Evolutionary conservation across 2,888 invertebrate genomes (phyloP).

Genomic region (Stenotaenia linearis): DNA sequence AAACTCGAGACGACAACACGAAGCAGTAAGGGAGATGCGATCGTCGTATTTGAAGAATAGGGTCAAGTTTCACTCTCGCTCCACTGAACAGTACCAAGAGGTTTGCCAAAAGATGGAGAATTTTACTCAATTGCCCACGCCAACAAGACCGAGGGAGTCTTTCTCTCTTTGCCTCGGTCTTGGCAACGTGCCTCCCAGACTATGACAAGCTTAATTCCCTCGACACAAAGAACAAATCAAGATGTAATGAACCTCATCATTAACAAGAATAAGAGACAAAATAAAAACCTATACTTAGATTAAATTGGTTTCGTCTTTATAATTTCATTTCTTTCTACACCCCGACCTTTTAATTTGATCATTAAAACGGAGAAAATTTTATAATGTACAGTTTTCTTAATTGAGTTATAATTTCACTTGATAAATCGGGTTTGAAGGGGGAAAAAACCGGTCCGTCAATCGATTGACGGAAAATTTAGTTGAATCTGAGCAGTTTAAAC

Average conservation of each 20-base stretch:
- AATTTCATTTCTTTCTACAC: not conserved
- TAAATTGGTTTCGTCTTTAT: not conserved
- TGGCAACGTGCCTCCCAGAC: not conserved
- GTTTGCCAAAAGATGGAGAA: conserved; percentile 4
- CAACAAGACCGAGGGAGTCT: not conserved
- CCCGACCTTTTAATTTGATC: not conserved
- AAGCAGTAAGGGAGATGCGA: not conserved
- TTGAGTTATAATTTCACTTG: no score
- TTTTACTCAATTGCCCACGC: conserved; percentile 9
- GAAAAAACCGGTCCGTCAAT: no score
- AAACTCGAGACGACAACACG: conserved; percentile 5
- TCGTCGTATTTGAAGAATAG: not conserved
- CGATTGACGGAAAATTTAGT: no score
- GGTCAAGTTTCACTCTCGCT: conserved; percentile 9
- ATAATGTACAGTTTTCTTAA: not conserved
- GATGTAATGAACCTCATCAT: conserved; percentile 9
- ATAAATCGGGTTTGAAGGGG: no score
- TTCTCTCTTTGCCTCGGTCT: not conserved
- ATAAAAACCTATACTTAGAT: not conserved
- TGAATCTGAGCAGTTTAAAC: no score
- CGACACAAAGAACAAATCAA: not conserved
- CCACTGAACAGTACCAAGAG: not conserved
- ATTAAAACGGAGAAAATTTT: not conserved
- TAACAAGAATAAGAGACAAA: not conserved
- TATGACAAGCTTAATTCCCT: conserved; percentile 4